phyloP scores from a whole-genome alignment of 2,113 vertebrate species.

The Gallinago undulata region DNA sequence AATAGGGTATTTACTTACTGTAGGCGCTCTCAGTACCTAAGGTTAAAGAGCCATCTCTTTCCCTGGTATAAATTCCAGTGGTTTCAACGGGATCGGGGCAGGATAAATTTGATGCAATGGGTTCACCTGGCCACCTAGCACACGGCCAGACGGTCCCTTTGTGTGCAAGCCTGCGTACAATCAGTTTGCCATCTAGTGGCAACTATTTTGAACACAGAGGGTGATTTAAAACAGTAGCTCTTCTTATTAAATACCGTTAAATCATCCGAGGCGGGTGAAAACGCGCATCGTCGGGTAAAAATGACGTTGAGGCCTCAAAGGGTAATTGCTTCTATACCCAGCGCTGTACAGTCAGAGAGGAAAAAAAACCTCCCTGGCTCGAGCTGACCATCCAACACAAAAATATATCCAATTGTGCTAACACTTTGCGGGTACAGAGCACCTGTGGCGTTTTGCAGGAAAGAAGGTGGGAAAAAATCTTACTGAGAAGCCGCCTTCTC shows the following conservation, averaged over 20 bases:
- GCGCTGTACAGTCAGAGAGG: not conserved
- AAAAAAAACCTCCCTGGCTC: not conserved
- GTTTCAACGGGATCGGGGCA: not conserved
- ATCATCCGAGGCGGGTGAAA: not conserved
- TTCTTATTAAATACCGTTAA: not conserved
- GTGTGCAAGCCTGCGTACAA: conserved; percentile 56
- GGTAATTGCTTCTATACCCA: not conserved
- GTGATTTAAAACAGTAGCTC: not conserved
- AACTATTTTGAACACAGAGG: conserved; percentile 64
- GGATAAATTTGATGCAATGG: conserved; percentile 12
- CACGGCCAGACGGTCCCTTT: conserved; percentile 49
- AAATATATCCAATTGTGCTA: not conserved
- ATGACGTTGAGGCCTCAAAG: not conserved
- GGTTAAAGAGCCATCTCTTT: conserved; percentile 38
- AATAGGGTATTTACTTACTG: conserved; percentile 42
- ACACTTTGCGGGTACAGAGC: not conserved
- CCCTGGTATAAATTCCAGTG: conserved; percentile 21
- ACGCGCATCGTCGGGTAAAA: not conserved
- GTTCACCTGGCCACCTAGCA: conserved; percentile 45
- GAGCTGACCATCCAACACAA: not conserved
- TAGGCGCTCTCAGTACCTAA: conserved; percentile 10
- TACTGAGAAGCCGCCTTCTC: not conserved
- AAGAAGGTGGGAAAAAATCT: not conserved
- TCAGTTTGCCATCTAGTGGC: conserved; percentile 80
- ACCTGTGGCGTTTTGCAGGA: not conserved